These are phyloP conservation scores for Nixonia krombeini DNA, from an alignment of 1,140 invertebrate species.

Conservation along the genomic window DNA sequence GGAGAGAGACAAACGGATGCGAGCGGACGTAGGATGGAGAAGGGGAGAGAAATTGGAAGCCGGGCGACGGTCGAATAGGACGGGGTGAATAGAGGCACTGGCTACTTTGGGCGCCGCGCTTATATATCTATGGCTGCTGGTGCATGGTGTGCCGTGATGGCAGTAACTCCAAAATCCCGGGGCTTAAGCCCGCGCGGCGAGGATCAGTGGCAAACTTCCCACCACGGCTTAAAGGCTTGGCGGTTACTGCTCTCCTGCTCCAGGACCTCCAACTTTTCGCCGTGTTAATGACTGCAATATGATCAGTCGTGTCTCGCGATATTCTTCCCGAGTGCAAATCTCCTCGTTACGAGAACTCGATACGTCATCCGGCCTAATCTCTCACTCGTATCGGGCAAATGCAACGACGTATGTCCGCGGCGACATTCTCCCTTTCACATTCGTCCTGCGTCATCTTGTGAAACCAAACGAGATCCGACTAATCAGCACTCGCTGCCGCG, in stretches of 20 bases:
- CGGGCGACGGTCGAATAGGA: too few species aligned
- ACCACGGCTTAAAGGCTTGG: conserved; percentile 71
- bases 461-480: conserved; percentile 31
- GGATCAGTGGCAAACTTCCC: conserved; percentile 72
- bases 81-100: conserved; percentile 40
- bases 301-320: conserved; percentile 61
- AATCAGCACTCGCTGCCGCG: conserved; percentile 26
- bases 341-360: too few species aligned
- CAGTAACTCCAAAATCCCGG: conserved; percentile 71
- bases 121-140: conserved; percentile 58
- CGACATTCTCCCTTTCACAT: conserved; percentile 19
- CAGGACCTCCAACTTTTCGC: conserved; percentile 61
- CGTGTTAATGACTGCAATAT: conserved; percentile 69
- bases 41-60: conserved; percentile 38
- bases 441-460: conserved; percentile 19
- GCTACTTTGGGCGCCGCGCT: conserved; percentile 47
- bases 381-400: too few species aligned
- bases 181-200: conserved; percentile 68
- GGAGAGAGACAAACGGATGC: neutral
- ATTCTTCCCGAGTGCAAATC: conserved; percentile 50
- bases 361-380: too few species aligned
- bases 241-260: conserved; percentile 63
- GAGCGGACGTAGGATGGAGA: conserved; percentile 25
- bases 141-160: conserved; percentile 67
- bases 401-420: too few species aligned